Percentiles rank a stretch among this genome's conserved stretches.
Conservation (phyloP, 2,113 vertebrate genomes). For the Corythaeola cristata region DNA sequence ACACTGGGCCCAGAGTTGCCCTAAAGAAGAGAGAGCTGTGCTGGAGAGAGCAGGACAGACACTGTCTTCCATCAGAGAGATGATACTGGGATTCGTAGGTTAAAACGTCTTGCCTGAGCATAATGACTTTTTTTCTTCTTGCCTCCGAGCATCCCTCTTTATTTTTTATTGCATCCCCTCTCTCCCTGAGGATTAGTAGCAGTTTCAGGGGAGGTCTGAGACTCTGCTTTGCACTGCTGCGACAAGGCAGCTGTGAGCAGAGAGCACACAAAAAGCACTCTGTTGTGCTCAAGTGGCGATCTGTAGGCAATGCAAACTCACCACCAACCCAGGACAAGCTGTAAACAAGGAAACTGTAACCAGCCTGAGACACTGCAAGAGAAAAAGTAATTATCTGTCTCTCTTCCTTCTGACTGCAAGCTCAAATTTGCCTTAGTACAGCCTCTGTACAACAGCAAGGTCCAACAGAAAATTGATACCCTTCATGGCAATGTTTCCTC, state of each 20-base stretch:
- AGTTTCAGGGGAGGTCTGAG: background rate
- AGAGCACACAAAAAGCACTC: background rate
- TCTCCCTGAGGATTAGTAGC: background rate
- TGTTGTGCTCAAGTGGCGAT: slow-evolving; percentile 48
- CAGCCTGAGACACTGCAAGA: background rate
- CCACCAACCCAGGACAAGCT: background rate
- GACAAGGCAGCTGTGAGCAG: background rate
- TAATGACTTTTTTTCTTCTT: background rate
- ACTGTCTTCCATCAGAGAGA: background rate
- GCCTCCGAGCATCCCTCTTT: background rate
- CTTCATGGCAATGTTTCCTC: background rate
- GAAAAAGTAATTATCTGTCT: background rate
- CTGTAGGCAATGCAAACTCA: slow-evolving; percentile 27
- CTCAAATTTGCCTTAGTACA: background rate
- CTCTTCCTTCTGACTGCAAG: background rate
- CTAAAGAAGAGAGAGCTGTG: background rate
- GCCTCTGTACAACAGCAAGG: background rate
- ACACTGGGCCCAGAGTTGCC: background rate
- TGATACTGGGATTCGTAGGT: background rate
- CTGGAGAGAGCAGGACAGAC: background rate
- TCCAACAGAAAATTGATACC: background rate
- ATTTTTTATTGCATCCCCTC: background rate
- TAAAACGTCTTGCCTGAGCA: background rate
- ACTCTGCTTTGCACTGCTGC: background rate
- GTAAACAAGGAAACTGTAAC: background rate